These are phyloP conservation scores for Siniperca knerii DNA, from an alignment of 2,113 vertebrate species.

Conservation along the genomic window DNA sequence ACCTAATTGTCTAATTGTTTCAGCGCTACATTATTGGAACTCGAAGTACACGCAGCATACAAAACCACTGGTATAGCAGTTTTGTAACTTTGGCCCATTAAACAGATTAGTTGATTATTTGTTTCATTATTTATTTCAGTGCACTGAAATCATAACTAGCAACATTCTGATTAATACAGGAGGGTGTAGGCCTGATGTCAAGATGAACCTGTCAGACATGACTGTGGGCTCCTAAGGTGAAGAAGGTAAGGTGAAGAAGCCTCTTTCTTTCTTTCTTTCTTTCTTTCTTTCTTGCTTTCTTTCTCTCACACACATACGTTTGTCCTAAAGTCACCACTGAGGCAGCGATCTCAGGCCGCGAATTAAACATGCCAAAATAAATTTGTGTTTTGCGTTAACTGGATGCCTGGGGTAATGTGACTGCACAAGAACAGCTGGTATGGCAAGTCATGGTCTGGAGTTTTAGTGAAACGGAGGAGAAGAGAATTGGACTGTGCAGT, in stretches of 20 bases:
- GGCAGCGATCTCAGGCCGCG: not conserved
- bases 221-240: not conserved
- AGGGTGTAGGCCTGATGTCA: not conserved
- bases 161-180: slow-evolving; percentile 17
- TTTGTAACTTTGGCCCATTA: not conserved
- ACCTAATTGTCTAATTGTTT: not conserved
- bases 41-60: not conserved
- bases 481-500: not conserved
- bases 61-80: not conserved
- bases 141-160: not conserved
- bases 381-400: slow-evolving; percentile 37
- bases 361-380: slow-evolving; percentile 39
- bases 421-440: slow-evolving; percentile 24
- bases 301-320: not conserved
- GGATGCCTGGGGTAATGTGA: not conserved
- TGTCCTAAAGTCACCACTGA: slow-evolving; percentile 8
- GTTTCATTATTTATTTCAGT: not conserved
- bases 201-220: not conserved
- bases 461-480: not conserved
- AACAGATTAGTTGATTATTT: not conserved
- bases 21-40: not conserved
- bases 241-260: slow-evolving; percentile 14
- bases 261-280: not conserved
- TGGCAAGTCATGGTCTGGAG: slow-evolving; percentile 28
- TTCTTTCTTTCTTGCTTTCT: not conserved